phyloP scores from a whole-genome alignment of 2,888 invertebrate genomes.

The Amphipyra tragopoginis region DNA sequence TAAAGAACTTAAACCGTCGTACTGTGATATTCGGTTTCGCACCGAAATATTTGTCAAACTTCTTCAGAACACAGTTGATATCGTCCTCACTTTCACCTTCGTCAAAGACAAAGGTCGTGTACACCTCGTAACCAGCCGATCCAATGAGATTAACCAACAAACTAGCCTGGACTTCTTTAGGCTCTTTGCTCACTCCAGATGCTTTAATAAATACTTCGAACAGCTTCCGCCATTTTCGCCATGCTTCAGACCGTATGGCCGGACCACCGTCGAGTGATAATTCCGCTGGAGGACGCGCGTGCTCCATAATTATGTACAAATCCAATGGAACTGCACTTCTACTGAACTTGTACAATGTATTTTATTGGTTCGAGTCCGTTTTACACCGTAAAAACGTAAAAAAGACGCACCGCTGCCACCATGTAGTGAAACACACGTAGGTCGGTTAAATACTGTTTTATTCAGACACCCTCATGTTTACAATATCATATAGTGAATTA shows the following conservation, averaged over 20 bases:
- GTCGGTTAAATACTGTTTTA: not conserved
- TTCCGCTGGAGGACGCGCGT: constrained; percentile 6
- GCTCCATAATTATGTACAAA: not conserved
- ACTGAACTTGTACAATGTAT: too few relatives aligned
- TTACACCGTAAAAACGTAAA: not conserved
- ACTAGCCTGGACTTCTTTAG: constrained; percentile 5
- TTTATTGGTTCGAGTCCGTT: not conserved
- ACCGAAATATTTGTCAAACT: constrained; percentile 50
- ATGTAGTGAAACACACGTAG: constrained; percentile 1
- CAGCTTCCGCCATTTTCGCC: constrained; percentile 2
- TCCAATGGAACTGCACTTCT: too few relatives aligned
- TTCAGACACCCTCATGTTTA: too few relatives aligned
- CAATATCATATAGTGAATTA: too few relatives aligned
- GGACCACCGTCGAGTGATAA: constrained; percentile 2
- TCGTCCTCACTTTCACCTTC: constrained; percentile 36
- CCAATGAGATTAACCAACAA: constrained; percentile 55
- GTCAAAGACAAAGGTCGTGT: constrained; percentile 39
- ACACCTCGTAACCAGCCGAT: constrained; percentile 47
- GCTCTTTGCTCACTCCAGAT: constrained; percentile 12
- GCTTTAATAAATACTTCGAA: constrained; percentile 9
- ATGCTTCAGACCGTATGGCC: not conserved
- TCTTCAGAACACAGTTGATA: constrained; percentile 36
- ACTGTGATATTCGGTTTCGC: constrained; percentile 47
- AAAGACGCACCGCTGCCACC: not conserved
- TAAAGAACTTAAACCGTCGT: constrained; percentile 49